phyloP scores from a whole-genome alignment of 2,113 vertebrate genomes.

The Peromyscus leucopus region DNA sequence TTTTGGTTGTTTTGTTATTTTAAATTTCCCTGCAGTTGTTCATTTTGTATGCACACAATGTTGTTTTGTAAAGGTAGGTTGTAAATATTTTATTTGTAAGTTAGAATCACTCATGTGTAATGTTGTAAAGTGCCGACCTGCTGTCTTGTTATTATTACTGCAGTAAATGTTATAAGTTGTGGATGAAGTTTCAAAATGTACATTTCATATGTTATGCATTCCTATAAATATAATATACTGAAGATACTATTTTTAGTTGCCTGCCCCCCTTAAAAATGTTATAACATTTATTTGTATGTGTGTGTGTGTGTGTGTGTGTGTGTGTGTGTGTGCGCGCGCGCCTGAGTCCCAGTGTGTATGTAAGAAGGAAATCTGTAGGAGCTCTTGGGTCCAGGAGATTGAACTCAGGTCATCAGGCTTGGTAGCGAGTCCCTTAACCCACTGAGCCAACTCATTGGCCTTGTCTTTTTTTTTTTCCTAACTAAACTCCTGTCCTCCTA shows the following conservation, averaged over 20 bases:
- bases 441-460: not conserved
- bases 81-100: constrained; percentile 90
- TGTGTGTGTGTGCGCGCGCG: not conserved
- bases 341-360: not conserved
- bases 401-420: not conserved
- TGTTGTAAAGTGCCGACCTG: constrained; percentile 87
- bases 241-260: constrained; percentile 74
- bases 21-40: constrained; percentile 82
- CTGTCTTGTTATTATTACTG: constrained; percentile 86
- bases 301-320: not conserved
- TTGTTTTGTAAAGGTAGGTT: constrained; percentile 89
- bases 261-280: constrained; percentile 67
- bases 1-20: constrained; percentile 78
- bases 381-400: not conserved
- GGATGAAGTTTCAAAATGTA: constrained; percentile 85
- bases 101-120: constrained; percentile 85
- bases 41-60: constrained; percentile 87
- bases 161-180: constrained; percentile 84
- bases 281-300: not conserved
- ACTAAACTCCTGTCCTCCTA: constrained; percentile 77
- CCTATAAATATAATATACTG: constrained; percentile 87
- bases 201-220: constrained; percentile 86
- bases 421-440: no score
- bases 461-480: constrained; percentile 53
- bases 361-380: not conserved